Conservation (phyloP, 2,797 vertebrate genomes). For the Xiphorhynchus erythropygius region DNA sequence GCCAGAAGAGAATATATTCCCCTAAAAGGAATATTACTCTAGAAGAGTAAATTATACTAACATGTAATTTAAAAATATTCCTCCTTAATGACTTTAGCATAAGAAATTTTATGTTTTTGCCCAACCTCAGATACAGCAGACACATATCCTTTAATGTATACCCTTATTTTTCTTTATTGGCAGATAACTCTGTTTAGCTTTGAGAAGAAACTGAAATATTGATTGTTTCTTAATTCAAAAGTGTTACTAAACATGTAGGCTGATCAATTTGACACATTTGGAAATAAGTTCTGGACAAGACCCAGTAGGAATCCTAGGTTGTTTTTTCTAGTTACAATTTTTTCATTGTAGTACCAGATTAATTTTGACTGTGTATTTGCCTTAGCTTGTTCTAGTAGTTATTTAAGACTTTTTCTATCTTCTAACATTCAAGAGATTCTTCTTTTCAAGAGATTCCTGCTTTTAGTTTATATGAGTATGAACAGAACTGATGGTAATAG, state of each 20-base stretch:
- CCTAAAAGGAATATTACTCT: background rate
- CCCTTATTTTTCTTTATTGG: background rate
- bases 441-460: background rate
- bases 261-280: background rate
- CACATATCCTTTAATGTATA: background rate
- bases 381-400: background rate
- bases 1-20: background rate
- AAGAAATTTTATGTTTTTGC: background rate
- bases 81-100: background rate
- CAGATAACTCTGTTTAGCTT: background rate
- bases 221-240: background rate
- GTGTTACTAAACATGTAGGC: background rate
- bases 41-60: background rate
- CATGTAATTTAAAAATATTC: background rate
- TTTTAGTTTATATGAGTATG: rapidly evolving
- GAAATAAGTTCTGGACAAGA: background rate
- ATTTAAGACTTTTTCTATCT: background rate
- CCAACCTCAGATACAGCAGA: background rate
- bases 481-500: background rate
- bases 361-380: background rate
- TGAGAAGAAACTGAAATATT: background rate
- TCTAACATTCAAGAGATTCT: background rate
- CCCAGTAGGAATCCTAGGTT: background rate
- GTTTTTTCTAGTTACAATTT: background rate
- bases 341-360: background rate